Conservation (phyloP, 2,888 invertebrate genomes). For the Drosophila robusta region DNA sequence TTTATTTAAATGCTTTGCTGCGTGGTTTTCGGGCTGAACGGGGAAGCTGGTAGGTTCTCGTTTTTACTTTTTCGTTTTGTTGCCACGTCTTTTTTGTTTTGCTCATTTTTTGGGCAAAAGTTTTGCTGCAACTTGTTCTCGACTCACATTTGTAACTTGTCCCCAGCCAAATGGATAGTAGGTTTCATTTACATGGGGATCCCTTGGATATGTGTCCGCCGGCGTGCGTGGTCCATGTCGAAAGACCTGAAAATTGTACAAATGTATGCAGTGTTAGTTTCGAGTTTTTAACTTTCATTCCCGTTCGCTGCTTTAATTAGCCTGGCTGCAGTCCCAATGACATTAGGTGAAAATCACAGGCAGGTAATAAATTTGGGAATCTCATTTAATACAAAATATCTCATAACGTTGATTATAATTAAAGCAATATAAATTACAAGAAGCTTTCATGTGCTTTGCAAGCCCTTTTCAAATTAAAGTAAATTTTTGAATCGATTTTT, state of each 20-base stretch:
- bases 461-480: no score
- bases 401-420: no score
- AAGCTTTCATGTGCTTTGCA: no score
- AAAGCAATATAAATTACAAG: no score
- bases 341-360: not conserved
- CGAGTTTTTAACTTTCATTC: slow-evolving; percentile 21
- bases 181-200: slow-evolving; percentile 88
- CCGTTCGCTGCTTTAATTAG: slow-evolving; percentile 32
- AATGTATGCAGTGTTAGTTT: slow-evolving; percentile 39
- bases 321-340: slow-evolving; percentile 3
- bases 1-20: slow-evolving; percentile 79
- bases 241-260: slow-evolving; percentile 87
- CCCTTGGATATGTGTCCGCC: slow-evolving; percentile 90
- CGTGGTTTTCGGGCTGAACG: slow-evolving; percentile 51
- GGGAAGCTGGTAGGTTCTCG: slow-evolving; percentile 20
- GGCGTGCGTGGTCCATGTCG: slow-evolving; percentile 93
- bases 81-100: slow-evolving; percentile 13
- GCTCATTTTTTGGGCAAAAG: slow-evolving; percentile 47
- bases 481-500: no score
- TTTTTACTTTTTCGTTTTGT: slow-evolving; percentile 2
- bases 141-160: slow-evolving; percentile 91
- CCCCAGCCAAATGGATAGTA: slow-evolving; percentile 92
- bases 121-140: slow-evolving; percentile 65
- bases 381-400: no score
- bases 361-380: no score